Percentiles rank a stretch among this genome's conserved stretches.
Evolutionary conservation across 1,140 invertebrate genomes (phyloP).

Genomic region (Polyergus mexicanus): DNA sequence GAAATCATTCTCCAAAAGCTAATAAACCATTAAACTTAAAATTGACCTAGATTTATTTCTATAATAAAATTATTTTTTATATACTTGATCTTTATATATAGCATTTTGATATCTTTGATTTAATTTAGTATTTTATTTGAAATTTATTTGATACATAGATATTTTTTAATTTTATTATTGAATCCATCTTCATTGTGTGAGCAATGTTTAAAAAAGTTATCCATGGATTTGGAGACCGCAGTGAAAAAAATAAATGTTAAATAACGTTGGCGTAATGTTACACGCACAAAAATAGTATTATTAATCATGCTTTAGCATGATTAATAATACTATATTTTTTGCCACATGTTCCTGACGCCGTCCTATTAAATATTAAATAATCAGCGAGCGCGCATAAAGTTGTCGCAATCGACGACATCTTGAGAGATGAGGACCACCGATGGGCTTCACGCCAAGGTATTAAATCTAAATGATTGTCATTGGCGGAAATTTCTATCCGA

Average conservation of each 20-base stretch:
- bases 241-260: not conserved
- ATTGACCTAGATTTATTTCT: slow-evolving; percentile 53
- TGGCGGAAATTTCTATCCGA: slow-evolving; percentile 56
- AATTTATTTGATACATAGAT: no score
- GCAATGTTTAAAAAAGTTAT: not conserved
- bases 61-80: not conserved
- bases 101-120: no score
- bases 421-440: slow-evolving; percentile 36
- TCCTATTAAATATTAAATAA: slow-evolving; percentile 23
- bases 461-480: slow-evolving; percentile 52
- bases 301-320: slow-evolving; percentile 19
- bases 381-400: slow-evolving; percentile 31
- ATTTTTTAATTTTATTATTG: no score
- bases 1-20: slow-evolving; percentile 22
- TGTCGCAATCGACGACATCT: slow-evolving; percentile 50
- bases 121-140: no score
- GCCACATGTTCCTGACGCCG: slow-evolving; percentile 21
- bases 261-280: not conserved
- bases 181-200: not conserved
- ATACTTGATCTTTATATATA: no score
- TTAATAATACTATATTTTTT: not conserved
- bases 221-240: not conserved
- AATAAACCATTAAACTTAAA: slow-evolving; percentile 11
- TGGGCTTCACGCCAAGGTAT: slow-evolving; percentile 53
- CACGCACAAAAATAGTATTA: not conserved